These are phyloP conservation scores for Apis dorsata DNA, from an alignment of 1,140 invertebrate genomes.

Conservation along the genomic window DNA sequence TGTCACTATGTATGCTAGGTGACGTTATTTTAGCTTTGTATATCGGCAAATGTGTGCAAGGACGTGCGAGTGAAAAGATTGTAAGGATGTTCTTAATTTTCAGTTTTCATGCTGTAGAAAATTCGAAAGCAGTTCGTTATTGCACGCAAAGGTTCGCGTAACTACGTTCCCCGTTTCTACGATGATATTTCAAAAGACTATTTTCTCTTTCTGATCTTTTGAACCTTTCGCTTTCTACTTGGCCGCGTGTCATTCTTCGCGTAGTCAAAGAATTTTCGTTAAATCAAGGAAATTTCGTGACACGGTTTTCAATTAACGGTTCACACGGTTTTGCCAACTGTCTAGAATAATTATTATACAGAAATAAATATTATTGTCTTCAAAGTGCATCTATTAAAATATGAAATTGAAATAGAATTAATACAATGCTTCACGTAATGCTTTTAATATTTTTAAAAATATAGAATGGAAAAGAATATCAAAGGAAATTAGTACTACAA, in stretches of 20 bases:
- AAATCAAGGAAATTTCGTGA: not conserved
- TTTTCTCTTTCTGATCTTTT: not conserved
- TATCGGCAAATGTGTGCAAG: too few species aligned
- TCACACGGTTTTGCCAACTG: too few species aligned
- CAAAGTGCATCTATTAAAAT: not conserved
- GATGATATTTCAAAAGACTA: not conserved
- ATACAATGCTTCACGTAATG: too few species aligned
- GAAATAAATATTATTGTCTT: not conserved
- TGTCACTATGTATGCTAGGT: too few species aligned
- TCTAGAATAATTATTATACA: not conserved
- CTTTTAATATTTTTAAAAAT: too few species aligned
- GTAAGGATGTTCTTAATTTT: slow-evolving; percentile 15
- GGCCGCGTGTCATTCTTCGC: not conserved
- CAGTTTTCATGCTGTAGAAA: not conserved
- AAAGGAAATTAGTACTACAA: too few species aligned
- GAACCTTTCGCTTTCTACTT: not conserved
- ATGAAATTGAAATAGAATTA: too few species aligned
- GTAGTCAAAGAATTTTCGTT: slow-evolving; percentile 14
- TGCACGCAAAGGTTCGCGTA: not conserved
- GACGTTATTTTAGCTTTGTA: too few species aligned
- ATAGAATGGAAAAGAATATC: too few species aligned
- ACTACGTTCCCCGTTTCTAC: slow-evolving; percentile 3
- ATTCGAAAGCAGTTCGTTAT: slow-evolving; percentile 5
- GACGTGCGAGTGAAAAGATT: not conserved
- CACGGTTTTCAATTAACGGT: not conserved